Evolutionary conservation across 2,797 vertebrate genomes (phyloP).

Genomic region (Acomys russatus): DNA sequence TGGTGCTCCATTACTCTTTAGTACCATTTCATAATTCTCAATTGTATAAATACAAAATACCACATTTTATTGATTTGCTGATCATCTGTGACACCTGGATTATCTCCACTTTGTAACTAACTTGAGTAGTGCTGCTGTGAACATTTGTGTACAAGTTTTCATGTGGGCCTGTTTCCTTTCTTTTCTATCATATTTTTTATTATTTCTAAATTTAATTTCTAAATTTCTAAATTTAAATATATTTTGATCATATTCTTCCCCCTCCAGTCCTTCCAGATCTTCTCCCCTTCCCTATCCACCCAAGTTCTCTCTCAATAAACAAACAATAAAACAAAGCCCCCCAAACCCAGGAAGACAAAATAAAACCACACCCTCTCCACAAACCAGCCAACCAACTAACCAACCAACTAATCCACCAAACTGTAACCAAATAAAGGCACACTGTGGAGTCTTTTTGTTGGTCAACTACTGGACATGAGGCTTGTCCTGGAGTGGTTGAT

Average conservation of each 20-base stretch:
- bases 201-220: neutral
- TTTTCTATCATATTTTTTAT: neutral
- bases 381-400: neutral
- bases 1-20: slow-evolving; percentile 34
- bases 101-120: slow-evolving; percentile 55
- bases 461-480: neutral
- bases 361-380: neutral
- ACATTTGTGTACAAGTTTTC: slow-evolving; percentile 52
- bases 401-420: neutral
- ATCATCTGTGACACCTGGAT: slow-evolving; percentile 20
- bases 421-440: neutral
- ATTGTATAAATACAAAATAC: neutral
- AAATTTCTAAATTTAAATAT: neutral
- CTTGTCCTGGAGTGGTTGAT: neutral
- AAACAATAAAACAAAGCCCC: neutral
- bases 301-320: neutral
- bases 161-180: neutral
- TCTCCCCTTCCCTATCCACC: neutral
- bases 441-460: neutral
- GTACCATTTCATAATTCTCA: slow-evolving; percentile 53
- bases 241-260: neutral
- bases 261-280: neutral
- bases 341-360: neutral
- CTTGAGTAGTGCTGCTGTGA: slow-evolving; percentile 21
- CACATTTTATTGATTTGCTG: slow-evolving; percentile 36